phyloP scores from a whole-genome alignment of 2,797 vertebrate genomes.

The Notolepis coatsorum region DNA sequence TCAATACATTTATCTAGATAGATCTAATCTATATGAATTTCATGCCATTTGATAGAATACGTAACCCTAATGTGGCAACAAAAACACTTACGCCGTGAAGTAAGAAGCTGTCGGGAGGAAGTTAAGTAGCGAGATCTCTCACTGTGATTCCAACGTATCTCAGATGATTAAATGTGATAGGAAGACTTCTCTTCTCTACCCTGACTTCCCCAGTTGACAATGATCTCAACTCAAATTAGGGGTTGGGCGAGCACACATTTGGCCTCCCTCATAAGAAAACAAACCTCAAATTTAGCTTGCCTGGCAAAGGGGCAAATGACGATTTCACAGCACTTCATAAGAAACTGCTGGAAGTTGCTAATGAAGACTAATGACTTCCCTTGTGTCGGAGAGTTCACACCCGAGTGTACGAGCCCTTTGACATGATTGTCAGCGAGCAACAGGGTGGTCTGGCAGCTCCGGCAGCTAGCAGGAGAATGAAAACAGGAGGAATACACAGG shows the following conservation, averaged over 20 bases:
- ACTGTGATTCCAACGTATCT: too few relatives aligned
- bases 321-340: conserved; percentile 86
- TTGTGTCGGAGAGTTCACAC: conserved; percentile 78
- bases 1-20: too few relatives aligned
- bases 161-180: too few relatives aligned
- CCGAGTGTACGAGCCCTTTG: conserved; percentile 69
- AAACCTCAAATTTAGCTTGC: conserved; percentile 73
- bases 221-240: conserved; percentile 18
- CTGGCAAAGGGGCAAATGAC: conserved; percentile 80
- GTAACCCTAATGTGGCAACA: too few relatives aligned
- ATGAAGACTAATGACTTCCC: conserved; percentile 86
- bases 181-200: not conserved
- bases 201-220: not conserved
- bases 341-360: conserved; percentile 86
- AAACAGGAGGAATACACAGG: conserved; percentile 20
- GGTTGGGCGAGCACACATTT: conserved; percentile 73
- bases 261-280: conserved; percentile 78
- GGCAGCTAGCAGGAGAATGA: conserved; percentile 1
- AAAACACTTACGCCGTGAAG: too few relatives aligned
- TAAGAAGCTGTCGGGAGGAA: too few relatives aligned
- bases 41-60: too few relatives aligned
- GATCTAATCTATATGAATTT: too few relatives aligned
- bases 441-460: conserved; percentile 57
- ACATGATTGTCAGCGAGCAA: conserved; percentile 59
- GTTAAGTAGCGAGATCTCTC: too few relatives aligned